Evolutionary conservation across 1,140 invertebrate genomes (phyloP).

Genomic region (Scaptomyza hsui): DNA sequence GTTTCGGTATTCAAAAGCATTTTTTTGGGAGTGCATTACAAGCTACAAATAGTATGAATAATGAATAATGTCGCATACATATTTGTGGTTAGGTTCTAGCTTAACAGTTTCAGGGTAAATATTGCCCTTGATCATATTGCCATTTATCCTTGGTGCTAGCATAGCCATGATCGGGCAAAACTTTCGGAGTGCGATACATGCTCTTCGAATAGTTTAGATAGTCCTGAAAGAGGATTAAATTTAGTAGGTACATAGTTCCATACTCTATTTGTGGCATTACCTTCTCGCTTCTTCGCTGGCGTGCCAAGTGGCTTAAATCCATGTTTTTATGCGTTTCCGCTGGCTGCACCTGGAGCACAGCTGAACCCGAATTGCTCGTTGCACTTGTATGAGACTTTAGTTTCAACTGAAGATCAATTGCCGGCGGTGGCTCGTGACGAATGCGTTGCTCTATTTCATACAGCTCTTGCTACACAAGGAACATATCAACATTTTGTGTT

Average conservation of each 20-base stretch:
- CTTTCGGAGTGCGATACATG: conserved; percentile 65
- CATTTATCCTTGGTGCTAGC: conserved; percentile 40
- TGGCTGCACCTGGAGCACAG: conserved; percentile 56
- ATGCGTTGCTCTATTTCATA: conserved; percentile 78
- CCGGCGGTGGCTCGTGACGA: conserved; percentile 64
- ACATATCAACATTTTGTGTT: no score
- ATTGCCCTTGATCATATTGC: conserved; percentile 57
- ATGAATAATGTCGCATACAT: background rate
- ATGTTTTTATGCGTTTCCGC: background rate
- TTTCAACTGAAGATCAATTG: conserved; percentile 65
- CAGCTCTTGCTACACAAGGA: conserved; percentile 63
- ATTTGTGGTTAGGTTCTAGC: background rate
- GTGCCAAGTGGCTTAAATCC: conserved; percentile 9
- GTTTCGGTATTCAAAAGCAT: conserved; percentile 17
- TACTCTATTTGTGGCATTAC: conserved; percentile 15
- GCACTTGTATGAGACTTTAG: conserved; percentile 49
- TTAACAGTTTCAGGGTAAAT: conserved; percentile 45
- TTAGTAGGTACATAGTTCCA: no score
- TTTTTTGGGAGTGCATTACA: conserved; percentile 7
- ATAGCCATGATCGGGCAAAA: conserved; percentile 53
- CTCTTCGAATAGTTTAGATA: conserved; percentile 49
- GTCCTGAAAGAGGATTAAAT: no score
- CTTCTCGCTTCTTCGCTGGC: conserved; percentile 60
- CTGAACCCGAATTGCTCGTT: conserved; percentile 9
- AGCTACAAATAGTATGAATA: background rate